Conservation (phyloP, 1,140 invertebrate species). For the Samia ricini region DNA sequence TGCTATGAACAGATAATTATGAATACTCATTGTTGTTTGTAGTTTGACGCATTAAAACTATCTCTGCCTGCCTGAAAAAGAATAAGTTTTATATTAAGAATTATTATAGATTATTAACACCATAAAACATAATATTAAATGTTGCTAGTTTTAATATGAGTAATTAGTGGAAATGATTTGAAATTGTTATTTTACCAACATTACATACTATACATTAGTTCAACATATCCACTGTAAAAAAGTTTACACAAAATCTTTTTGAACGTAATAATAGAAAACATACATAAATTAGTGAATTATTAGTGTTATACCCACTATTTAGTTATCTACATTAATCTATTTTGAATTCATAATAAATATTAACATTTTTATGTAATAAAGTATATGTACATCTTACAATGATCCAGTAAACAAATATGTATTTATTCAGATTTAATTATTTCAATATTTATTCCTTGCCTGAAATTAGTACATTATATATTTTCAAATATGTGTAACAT, state of each 20-base stretch:
- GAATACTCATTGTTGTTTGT: constrained; percentile 47
- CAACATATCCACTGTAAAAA: too few species aligned
- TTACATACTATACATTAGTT: too few species aligned
- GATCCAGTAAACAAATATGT: not conserved
- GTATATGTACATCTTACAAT: not conserved
- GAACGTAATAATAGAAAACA: too few species aligned
- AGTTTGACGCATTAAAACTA: constrained; percentile 46
- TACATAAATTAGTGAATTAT: too few species aligned
- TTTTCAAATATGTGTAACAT: too few species aligned
- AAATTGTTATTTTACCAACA: too few species aligned
- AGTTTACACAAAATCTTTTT: too few species aligned
- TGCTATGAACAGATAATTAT: constrained; percentile 10
- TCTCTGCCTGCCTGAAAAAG: constrained; percentile 64
- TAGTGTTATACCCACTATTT: not conserved
- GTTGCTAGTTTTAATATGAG: too few species aligned
- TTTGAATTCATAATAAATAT: not conserved
- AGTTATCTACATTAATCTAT: not conserved
- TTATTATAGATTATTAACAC: too few species aligned
- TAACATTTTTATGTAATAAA: not conserved
- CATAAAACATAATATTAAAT: too few species aligned
- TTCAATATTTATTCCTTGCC: constrained; percentile 56
- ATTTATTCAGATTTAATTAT: constrained; percentile 58
- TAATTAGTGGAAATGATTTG: too few species aligned
- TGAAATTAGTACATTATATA: constrained; percentile 35
- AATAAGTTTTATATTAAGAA: constrained; percentile 16